phyloP scores from a whole-genome alignment of 2,113 vertebrate species.

The Orthochromis indermauri region DNA sequence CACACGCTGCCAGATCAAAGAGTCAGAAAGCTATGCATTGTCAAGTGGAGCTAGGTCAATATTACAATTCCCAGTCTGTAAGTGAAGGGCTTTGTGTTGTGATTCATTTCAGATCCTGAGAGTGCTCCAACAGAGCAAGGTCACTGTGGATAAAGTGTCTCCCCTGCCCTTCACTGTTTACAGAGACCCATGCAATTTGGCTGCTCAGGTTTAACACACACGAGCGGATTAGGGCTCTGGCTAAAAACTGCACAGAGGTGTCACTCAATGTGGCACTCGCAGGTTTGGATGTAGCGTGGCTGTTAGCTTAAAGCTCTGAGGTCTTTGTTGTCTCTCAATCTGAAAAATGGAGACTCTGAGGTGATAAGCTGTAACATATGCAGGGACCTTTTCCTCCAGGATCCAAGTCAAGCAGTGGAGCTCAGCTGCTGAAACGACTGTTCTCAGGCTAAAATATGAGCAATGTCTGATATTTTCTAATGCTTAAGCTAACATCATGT shows the following conservation, averaged over 20 bases:
- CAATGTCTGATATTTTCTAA: not conserved
- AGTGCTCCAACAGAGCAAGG: conserved; percentile 25
- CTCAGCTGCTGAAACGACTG: not conserved
- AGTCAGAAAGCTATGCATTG: conserved; percentile 49
- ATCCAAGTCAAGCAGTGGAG: not conserved
- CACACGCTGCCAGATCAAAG: conserved; percentile 21
- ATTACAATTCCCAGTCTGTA: conserved; percentile 48
- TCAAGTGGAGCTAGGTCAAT: conserved; percentile 54
- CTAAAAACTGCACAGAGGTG: not conserved
- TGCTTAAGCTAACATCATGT: not conserved
- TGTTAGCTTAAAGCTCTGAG: not conserved
- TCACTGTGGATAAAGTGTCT: conserved; percentile 40
- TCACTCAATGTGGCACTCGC: not conserved
- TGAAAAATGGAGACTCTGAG: not conserved
- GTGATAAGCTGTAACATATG: not conserved
- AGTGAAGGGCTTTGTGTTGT: conserved; percentile 36
- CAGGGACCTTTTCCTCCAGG: not conserved
- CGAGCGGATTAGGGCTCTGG: not conserved
- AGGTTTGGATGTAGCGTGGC: not conserved
- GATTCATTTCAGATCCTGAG: conserved; percentile 30
- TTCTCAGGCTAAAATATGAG: not conserved
- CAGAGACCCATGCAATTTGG: not conserved
- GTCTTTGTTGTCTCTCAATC: not conserved
- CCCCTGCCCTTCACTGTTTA: conserved; percentile 40
- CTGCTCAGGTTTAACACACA: not conserved